Conservation (phyloP, 2,888 invertebrate genomes). For the Himalopsyche tibetana region DNA sequence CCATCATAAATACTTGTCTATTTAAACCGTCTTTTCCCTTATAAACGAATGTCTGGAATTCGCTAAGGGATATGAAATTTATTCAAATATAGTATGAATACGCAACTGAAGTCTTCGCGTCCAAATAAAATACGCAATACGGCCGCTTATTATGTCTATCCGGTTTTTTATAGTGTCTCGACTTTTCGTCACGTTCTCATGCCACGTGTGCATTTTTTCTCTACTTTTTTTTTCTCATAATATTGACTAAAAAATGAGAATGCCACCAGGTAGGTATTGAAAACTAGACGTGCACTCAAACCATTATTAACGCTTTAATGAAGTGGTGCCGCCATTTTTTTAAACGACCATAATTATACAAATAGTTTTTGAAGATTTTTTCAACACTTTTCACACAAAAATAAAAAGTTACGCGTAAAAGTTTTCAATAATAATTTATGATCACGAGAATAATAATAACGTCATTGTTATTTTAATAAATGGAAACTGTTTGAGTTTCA, state of each 20-base stretch:
- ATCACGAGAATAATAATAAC: no score
- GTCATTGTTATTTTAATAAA: no score
- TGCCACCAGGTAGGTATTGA: no score
- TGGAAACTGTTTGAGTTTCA: no score
- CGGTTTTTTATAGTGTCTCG: not conserved
- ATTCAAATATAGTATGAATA: conserved; percentile 19
- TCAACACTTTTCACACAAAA: no score
- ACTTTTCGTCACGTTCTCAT: conserved; percentile 4
- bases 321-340: no score
- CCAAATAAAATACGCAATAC: conserved; percentile 27
- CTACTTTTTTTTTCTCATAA: not conserved
- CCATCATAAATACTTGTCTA: conserved; percentile 1
- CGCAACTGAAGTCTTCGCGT: not conserved
- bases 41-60: not conserved
- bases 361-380: no score
- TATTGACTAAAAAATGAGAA: not conserved
- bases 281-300: no score
- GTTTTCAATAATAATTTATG: no score
- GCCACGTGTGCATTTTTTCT: conserved; percentile 6
- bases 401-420: no score
- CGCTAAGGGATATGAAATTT: conserved; percentile 3
- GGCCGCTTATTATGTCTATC: conserved; percentile 15
- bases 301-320: no score
- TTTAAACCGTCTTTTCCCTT: not conserved
- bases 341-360: no score